A percentile compares a stretch with the other conserved stretches of the same genome.
Conservation (phyloP, 1,140 invertebrate species). For the Diorhabda elongata region DNA sequence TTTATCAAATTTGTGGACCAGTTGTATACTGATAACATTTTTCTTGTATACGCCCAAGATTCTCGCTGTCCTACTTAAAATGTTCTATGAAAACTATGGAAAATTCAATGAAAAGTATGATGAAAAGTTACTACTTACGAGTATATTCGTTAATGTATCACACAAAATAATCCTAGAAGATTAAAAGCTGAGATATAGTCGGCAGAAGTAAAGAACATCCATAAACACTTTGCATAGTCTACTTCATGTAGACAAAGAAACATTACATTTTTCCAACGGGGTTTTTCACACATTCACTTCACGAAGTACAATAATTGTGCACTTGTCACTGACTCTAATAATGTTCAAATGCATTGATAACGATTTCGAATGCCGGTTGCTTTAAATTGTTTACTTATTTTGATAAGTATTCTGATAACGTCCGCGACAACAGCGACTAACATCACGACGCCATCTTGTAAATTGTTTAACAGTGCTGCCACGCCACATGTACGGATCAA, state of each 20-base stretch:
- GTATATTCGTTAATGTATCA: slow-evolving; percentile 17
- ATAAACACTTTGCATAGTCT: slow-evolving; percentile 19
- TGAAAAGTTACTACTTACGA: slow-evolving; percentile 22
- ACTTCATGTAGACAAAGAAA: slow-evolving; percentile 15
- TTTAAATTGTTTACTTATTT: slow-evolving; percentile 23
- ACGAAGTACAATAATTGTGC: slow-evolving; percentile 10
- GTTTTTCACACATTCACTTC: slow-evolving; percentile 16
- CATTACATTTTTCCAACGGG: slow-evolving; percentile 17
- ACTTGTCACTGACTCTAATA: slow-evolving; percentile 1
- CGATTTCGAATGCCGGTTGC: slow-evolving; percentile 9
- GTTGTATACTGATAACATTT: slow-evolving; percentile 25
- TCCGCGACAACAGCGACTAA: slow-evolving; percentile 14
- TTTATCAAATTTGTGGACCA: slow-evolving; percentile 31
- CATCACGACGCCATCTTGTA: slow-evolving; percentile 27
- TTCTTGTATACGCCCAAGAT: slow-evolving; percentile 29
- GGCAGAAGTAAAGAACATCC: slow-evolving; percentile 14
- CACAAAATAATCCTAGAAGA: slow-evolving; percentile 18
- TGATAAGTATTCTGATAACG: slow-evolving; percentile 22
- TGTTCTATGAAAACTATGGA: slow-evolving; percentile 12
- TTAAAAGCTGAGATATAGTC: slow-evolving; percentile 6
- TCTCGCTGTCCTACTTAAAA: slow-evolving; percentile 29
- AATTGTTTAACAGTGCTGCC: slow-evolving; percentile 8
- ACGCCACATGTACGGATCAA: not conserved
- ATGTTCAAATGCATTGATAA: slow-evolving; percentile 11
- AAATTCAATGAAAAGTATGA: not conserved